phyloP scores from a whole-genome alignment of 2,113 vertebrate species.

The Crotalus viridis region DNA sequence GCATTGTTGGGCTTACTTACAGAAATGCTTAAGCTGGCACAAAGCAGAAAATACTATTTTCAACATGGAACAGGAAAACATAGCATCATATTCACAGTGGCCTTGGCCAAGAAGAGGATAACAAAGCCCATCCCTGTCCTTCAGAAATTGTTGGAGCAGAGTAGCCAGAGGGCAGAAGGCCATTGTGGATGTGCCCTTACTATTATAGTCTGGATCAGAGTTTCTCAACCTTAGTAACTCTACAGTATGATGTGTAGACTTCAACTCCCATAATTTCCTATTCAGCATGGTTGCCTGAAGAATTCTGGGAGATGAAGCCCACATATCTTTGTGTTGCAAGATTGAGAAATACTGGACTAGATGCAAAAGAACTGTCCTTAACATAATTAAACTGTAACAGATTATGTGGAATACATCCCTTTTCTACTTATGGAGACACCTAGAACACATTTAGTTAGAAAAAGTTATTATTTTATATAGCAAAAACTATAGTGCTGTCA shows the following conservation, averaged over 20 bases:
- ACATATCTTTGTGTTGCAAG: neutral
- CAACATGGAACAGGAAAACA: neutral
- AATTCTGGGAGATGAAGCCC: neutral
- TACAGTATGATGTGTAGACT: neutral
- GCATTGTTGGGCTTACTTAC: neutral
- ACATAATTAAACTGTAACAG: neutral
- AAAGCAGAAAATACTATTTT: neutral
- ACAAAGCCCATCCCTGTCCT: neutral
- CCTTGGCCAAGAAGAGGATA: neutral
- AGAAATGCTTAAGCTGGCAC: neutral
- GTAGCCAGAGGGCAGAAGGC: neutral
- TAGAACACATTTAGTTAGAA: slow-evolving; percentile 12
- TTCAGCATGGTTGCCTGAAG: neutral
- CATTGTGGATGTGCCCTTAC: neutral
- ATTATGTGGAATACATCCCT: neutral
- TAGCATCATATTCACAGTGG: neutral
- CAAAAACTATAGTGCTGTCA: neutral
- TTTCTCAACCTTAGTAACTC: neutral
- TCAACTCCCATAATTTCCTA: neutral
- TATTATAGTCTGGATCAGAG: neutral
- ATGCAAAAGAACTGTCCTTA: neutral
- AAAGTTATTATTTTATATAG: slow-evolving; percentile 22
- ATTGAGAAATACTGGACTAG: neutral
- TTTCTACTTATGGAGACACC: neutral
- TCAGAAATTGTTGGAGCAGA: neutral